phyloP scores from a whole-genome alignment of 2,888 invertebrate genomes.

The Trissolcus brochymenae region DNA sequence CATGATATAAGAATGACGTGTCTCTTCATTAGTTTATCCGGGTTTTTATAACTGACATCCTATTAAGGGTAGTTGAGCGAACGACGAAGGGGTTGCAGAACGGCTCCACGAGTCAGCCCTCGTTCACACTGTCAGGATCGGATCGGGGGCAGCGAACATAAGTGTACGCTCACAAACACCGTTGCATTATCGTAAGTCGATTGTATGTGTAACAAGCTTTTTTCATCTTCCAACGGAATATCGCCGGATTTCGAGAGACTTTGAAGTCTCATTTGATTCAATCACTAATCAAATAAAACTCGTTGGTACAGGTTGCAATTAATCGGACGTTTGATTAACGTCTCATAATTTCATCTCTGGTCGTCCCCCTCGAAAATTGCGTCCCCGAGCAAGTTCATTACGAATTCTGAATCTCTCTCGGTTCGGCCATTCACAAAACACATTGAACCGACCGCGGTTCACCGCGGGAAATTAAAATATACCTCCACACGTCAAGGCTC shows the following conservation, averaged over 20 bases:
- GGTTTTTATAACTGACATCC: slow-evolving; percentile 57
- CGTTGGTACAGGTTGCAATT: neutral
- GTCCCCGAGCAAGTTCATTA: no score
- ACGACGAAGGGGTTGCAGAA: slow-evolving; percentile 53
- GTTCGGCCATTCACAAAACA: no score
- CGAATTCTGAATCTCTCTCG: no score
- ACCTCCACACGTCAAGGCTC: no score
- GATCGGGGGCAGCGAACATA: slow-evolving; percentile 29
- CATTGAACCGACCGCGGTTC: no score
- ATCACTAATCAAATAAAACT: slow-evolving; percentile 34
- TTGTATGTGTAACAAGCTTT: slow-evolving; percentile 57
- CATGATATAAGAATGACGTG: slow-evolving; percentile 45
- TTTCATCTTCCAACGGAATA: slow-evolving; percentile 48
- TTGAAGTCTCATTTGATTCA: slow-evolving; percentile 54
- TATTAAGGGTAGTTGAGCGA: slow-evolving; percentile 55
- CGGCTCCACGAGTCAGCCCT: slow-evolving; percentile 50
- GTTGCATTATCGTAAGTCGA: slow-evolving; percentile 32
- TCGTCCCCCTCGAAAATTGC: no score
- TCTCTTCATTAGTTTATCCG: slow-evolving; percentile 50
- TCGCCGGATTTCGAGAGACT: slow-evolving; percentile 43
- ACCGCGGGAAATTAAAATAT: no score
- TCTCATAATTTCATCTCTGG: no score
- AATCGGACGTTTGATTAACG: no score
- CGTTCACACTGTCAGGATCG: slow-evolving; percentile 51
- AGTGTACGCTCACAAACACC: slow-evolving; percentile 36